Conservation (phyloP, 2,888 invertebrate species). For the Trachelus iudaicus region DNA sequence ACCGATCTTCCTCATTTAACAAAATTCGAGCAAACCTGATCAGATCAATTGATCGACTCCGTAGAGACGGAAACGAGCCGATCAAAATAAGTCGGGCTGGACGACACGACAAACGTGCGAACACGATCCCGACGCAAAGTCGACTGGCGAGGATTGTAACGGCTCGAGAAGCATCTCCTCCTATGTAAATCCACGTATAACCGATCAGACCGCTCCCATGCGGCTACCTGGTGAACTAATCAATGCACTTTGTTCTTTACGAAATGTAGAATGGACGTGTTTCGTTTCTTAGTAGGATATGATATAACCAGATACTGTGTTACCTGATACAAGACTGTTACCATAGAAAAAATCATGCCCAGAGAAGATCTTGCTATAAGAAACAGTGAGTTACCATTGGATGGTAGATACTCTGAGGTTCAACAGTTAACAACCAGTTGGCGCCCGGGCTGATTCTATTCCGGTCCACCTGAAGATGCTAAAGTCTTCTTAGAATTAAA, state of each 20-base stretch:
- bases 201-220: neutral
- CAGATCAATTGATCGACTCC: neutral
- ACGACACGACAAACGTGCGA: neutral
- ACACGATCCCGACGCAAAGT: neutral
- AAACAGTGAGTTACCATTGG: neutral
- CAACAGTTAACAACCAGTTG: neutral
- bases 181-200: neutral
- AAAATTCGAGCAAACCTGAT: neutral
- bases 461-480: neutral
- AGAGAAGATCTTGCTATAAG: neutral
- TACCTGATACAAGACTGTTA: neutral
- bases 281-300: neutral
- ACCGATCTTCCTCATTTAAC: neutral
- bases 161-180: neutral
- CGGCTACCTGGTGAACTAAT: neutral
- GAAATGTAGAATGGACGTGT: neutral
- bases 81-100: neutral
- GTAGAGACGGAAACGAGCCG: neutral
- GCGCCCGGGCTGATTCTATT: neutral
- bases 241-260: neutral
- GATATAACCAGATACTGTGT: neutral
- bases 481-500: neutral
- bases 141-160: neutral
- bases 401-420: neutral
- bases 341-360: neutral